Evolutionary conservation across 1,140 invertebrate genomes (phyloP).

Genomic region (Latrodectus geometricus): DNA sequence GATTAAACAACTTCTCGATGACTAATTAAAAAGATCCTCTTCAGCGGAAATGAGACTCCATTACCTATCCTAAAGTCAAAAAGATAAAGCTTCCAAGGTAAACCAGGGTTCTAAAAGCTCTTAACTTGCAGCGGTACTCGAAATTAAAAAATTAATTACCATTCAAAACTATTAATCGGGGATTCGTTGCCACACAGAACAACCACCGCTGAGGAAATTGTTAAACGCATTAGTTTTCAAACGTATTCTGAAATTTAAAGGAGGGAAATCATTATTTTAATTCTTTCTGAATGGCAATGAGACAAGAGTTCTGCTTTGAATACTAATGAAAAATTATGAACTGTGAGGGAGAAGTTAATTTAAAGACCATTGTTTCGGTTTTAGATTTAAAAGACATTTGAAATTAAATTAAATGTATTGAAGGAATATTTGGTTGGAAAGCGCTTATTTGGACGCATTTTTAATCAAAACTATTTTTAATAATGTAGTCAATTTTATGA

Average conservation of each 20-base stretch:
- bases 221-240: background rate
- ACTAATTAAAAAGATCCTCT: background rate
- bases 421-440: too few relatives aligned
- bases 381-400: background rate
- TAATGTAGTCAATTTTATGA: too few relatives aligned
- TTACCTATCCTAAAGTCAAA: background rate
- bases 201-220: background rate
- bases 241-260: background rate
- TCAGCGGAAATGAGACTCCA: background rate
- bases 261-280: background rate
- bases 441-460: too few relatives aligned
- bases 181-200: background rate
- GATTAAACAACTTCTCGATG: background rate
- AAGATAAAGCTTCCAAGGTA: background rate
- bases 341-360: background rate
- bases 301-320: background rate
- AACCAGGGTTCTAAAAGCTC: background rate
- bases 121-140: background rate
- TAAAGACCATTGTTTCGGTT: background rate
- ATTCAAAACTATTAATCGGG: constrained; percentile 3
- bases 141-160: constrained; percentile 18
- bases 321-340: constrained; percentile 1
- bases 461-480: too few relatives aligned
- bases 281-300: background rate
- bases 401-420: background rate